Evolutionary conservation across 37 sponge, comb jelly and placozoan genomes (phyloP).

Genomic region (Haliclona indistincta): DNA sequence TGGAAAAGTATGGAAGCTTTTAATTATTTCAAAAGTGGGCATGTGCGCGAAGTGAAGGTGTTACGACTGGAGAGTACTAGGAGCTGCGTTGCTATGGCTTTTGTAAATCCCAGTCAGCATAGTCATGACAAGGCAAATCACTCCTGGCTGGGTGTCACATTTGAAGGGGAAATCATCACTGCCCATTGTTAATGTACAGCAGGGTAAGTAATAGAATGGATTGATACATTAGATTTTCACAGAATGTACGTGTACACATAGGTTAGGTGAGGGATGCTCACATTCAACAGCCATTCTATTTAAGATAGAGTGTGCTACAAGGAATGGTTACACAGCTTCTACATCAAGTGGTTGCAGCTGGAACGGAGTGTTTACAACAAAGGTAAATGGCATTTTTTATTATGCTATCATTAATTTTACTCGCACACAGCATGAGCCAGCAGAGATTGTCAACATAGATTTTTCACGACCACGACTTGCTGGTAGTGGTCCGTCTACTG

Average conservation of each 20-base stretch:
- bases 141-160: not conserved
- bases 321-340: not conserved
- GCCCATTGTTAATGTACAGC: constrained; percentile 3
- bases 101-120: constrained; percentile 5
- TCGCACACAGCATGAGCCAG: not conserved
- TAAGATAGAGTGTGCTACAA: not conserved
- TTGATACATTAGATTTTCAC: not conserved
- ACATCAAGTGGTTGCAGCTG: not conserved
- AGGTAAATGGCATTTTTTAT: not conserved
- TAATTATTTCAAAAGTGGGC: constrained; percentile 21
- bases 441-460: not conserved
- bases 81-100: not conserved
- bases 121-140: not conserved
- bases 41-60: constrained; percentile 26
- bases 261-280: not conserved
- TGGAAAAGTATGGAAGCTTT: constrained; percentile 24
- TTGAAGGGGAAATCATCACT: not conserved
- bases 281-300: not conserved
- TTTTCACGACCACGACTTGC: not conserved
- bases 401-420: not conserved
- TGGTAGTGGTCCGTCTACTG: too few species aligned
- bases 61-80: too few species aligned
- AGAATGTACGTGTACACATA: not conserved
- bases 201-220: not conserved
- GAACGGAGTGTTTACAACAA: not conserved